Evolutionary conservation across 2,888 invertebrate species (phyloP), one percentile per base, ranked within the genome.

Genomic region (Apoda limacodes): DNA sequence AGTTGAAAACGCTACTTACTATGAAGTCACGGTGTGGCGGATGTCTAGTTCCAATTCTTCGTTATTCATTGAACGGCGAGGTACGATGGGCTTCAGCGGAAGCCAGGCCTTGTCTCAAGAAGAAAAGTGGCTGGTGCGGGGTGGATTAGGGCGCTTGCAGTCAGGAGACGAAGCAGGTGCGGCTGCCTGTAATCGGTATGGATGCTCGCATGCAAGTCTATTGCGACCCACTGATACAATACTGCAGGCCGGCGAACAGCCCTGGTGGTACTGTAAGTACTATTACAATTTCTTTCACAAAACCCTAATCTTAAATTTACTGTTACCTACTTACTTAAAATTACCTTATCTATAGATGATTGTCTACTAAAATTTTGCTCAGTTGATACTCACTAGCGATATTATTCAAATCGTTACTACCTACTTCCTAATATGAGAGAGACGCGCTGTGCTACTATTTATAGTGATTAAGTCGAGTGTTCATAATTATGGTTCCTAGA

Each of bases 1-100:
- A 80, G 80, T 78, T 26, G 78, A 78, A 43, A 78, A 80, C 40
- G 80, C 80, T 12, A 75, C 80, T 0, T 68, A 78, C 52, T 78
- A 80, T 50, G 78, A 78, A 43, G 66, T 76, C 1, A 68, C 75
- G 2, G 67, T 80, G 0, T 78, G 78, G 76, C 56, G 75, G 14
- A 61, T 76, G 58, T 75, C 80, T 1, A 63, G 64, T 0, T 66
- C 65, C 3, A 80, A 80, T 41, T 55, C 74, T 0, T 75, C 80
- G 0, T 42, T 78, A 14, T 47, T 72, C 2, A 55, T 76, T 1
- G 70, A 72, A 23, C 57, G 67, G 1, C 59, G 70, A 11, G 66
- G 66, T 1, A 60, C 69, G 9, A 68, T 78, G 71, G 74, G 69
- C 0, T 67, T 68, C 31, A 72, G 74, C 1, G 56, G 60, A 9